phyloP scores from a whole-genome alignment of 37 sponge, comb jelly and placozoan species.

The Mnemiopsis leidyi region DNA sequence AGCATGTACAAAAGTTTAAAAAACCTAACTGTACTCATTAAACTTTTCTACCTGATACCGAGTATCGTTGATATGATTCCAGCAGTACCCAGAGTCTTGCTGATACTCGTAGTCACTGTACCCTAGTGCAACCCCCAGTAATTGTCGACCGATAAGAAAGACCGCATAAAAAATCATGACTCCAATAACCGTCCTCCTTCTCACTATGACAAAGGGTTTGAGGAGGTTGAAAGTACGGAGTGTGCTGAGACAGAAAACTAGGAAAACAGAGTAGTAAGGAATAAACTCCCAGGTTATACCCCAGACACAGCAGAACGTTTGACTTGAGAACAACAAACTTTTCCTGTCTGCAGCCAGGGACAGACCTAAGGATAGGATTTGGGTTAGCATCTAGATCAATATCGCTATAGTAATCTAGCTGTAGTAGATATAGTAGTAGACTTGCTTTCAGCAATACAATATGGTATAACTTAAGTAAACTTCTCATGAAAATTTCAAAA shows the following conservation, averaged over 20 bases:
- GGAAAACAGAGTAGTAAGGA: slow-evolving; percentile 55
- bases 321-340: not conserved
- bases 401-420: not conserved
- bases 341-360: not conserved
- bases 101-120: slow-evolving; percentile 37
- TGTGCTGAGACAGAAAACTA: slow-evolving; percentile 35
- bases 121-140: not conserved
- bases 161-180: not conserved
- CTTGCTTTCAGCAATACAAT: no score
- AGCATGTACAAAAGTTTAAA: no score
- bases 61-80: slow-evolving; percentile 34
- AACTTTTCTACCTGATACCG: slow-evolving; percentile 28
- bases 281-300: slow-evolving; percentile 39
- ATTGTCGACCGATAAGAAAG: slow-evolving; percentile 4
- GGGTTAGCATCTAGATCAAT: not conserved
- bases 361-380: not conserved
- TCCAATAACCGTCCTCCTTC: not conserved
- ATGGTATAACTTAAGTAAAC: no score
- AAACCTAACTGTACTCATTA: no score
- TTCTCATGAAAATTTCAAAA: no score
- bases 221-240: slow-evolving; percentile 38
- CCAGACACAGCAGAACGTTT: slow-evolving; percentile 10
- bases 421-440: not conserved
- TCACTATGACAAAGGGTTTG: not conserved
- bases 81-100: not conserved